Percentiles rank a stretch among this genome's conserved stretches.
Conservation (phyloP, 2,888 invertebrate species). For the Formica aserva region DNA sequence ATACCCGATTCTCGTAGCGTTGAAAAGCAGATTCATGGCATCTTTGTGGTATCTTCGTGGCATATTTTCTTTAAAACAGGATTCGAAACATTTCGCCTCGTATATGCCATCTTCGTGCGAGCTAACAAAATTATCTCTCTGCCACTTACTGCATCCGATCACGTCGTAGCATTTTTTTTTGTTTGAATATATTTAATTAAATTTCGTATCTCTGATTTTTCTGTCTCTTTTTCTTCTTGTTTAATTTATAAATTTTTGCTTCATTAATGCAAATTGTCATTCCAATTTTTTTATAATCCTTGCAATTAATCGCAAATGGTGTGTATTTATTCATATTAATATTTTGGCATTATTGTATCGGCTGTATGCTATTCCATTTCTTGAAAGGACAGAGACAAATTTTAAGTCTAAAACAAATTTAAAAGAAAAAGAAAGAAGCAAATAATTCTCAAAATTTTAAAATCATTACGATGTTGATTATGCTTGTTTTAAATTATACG, state of each 20-base stretch:
- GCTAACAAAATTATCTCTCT: constrained; percentile 67
- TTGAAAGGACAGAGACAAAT: neutral
- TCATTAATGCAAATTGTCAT: neutral
- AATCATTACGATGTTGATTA: neutral
- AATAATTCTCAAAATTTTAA: neutral
- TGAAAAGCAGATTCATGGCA: constrained; percentile 66
- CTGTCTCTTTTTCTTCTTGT: neutral
- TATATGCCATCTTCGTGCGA: constrained; percentile 49
- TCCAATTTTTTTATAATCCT: neutral
- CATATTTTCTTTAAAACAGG: constrained; percentile 66
- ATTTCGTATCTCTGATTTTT: constrained; percentile 23
- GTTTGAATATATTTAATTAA: constrained; percentile 49
- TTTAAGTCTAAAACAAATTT: neutral
- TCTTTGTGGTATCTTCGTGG: constrained; percentile 72
- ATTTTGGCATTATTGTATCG: neutral
- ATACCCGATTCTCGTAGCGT: constrained; percentile 64
- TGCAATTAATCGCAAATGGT: neutral
- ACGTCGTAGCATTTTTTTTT: constrained; percentile 27
- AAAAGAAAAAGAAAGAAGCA: neutral
- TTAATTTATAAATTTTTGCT: neutral
- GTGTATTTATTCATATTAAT: neutral
- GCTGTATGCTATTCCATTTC: neutral
- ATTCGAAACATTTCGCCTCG: constrained; percentile 63
- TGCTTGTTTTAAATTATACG: neutral
- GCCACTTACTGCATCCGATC: constrained; percentile 47